Percentiles rank a stretch among this genome's conserved stretches.
Conservation (phyloP, 30 jellyfish, hydroid and myxozoan species). For the Calvadosia cruxmelitensis region DNA sequence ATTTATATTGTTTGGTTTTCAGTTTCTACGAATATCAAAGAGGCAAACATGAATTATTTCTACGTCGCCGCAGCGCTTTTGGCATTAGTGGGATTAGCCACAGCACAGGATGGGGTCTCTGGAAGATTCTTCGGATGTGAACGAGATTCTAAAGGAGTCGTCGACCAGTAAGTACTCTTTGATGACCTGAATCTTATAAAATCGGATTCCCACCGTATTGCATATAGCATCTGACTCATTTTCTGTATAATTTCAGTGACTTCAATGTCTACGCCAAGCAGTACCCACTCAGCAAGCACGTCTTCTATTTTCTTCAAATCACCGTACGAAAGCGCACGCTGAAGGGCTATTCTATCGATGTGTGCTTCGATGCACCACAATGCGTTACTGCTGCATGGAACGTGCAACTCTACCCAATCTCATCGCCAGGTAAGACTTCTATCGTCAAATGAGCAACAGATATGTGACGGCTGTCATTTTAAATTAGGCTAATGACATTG, state of each 20-base stretch:
- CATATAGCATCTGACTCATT: neutral
- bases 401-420: neutral
- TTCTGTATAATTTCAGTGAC: neutral
- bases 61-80: neutral
- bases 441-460: no score
- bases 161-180: neutral
- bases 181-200: neutral
- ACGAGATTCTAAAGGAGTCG: neutral
- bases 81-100: neutral
- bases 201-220: neutral
- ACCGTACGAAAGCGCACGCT: neutral
- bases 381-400: constrained; percentile 1
- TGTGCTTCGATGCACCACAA: neutral
- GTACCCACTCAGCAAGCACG: neutral
- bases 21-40: neutral
- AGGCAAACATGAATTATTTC: neutral
- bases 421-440: neutral
- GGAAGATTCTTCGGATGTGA: constrained; percentile 1
- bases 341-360: neutral
- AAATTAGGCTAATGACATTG: no score
- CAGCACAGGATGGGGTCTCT: constrained; percentile 1
- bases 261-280: constrained; percentile 2
- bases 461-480: no score
- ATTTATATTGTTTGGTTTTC: no score
- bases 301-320: neutral